Percentiles rank a stretch among this genome's conserved stretches.
Evolutionary conservation across 2,888 invertebrate genomes (phyloP).

Genomic region (Melanophora roralis): DNA sequence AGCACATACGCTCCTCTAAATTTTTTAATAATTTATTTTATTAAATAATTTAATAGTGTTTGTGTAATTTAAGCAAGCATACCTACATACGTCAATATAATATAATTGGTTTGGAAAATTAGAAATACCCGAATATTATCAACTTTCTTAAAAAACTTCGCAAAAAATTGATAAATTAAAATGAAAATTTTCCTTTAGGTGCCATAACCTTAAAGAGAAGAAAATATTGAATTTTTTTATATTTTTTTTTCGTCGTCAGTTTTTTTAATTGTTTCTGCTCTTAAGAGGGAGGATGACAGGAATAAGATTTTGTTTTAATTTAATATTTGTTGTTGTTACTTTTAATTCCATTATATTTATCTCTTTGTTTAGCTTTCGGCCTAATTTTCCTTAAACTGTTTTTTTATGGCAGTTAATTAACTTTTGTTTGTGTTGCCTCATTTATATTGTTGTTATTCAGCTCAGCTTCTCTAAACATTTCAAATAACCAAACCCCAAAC

Average conservation of each 20-base stretch:
- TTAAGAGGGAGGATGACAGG: background rate
- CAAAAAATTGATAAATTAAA: background rate
- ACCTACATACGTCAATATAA: no score
- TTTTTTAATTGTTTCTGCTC: conserved; percentile 15
- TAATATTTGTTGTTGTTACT: conserved; percentile 18
- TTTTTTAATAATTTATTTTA: background rate
- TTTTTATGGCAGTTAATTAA: conserved; percentile 61
- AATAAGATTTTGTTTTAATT: conserved; percentile 44
- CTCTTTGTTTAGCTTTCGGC: conserved; percentile 44
- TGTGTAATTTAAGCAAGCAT: background rate
- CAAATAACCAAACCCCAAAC: background rate
- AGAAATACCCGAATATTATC: background rate
- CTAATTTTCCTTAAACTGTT: conserved; percentile 60
- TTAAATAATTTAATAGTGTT: background rate
- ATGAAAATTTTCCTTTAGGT: background rate
- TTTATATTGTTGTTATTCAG: conserved; percentile 44
- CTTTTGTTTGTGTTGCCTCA: conserved; percentile 59
- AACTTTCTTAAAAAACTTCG: background rate
- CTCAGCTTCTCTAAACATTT: conserved; percentile 35
- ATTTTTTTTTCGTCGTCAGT: conserved; percentile 3
- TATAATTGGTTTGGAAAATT: conserved; percentile 45
- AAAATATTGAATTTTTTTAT: background rate
- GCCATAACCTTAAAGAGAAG: background rate
- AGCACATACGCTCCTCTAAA: background rate
- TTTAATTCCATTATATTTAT: background rate